Evolutionary conservation across 2,113 vertebrate species (phyloP).

Genomic region (Urocolius indicus): DNA sequence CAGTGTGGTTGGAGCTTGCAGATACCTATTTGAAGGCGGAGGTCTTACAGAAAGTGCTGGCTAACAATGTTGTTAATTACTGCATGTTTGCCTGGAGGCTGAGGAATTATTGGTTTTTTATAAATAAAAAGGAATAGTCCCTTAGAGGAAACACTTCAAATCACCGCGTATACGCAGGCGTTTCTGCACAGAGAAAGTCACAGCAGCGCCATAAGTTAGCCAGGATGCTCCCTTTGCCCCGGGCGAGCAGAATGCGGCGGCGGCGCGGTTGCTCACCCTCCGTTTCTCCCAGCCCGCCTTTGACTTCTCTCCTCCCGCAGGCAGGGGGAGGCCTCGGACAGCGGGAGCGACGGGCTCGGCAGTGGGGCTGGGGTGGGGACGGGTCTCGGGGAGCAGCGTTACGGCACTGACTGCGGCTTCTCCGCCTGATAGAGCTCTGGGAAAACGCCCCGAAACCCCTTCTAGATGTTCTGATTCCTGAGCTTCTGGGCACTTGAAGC

Average conservation of each 20-base stretch:
- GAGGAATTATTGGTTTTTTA: background rate
- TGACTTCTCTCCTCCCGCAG: background rate
- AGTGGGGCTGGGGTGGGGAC: background rate
- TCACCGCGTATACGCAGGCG: background rate
- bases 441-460: background rate
- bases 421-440: background rate
- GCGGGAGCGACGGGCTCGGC: no score
- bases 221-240: background rate
- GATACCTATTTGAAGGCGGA: background rate
- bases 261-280: background rate
- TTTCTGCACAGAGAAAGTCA: background rate
- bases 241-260: accelerated
- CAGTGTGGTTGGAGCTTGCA: background rate
- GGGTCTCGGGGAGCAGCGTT: background rate
- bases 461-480: background rate
- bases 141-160: background rate
- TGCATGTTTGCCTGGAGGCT: background rate
- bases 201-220: background rate
- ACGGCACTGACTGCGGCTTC: accelerated
- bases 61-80: background rate
- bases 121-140: background rate
- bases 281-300: background rate
- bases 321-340: background rate
- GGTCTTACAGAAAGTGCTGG: background rate
- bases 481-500: background rate